Base-by-base conservation (phyloP, 2,113 vertebrate species). In the Ginglymostoma cirratum region DNA sequence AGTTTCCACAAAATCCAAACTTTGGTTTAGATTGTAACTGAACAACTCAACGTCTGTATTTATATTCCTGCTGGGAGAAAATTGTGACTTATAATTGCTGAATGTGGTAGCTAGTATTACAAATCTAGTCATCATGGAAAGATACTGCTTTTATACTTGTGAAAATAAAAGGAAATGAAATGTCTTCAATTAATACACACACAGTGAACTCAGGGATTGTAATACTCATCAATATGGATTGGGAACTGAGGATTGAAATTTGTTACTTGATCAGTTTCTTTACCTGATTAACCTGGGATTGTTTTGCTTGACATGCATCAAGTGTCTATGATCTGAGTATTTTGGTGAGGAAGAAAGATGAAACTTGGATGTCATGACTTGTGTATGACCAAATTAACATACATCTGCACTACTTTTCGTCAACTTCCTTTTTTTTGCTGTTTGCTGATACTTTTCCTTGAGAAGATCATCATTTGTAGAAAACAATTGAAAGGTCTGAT, bases 171-270 rank as follows among this genome's bases (percentile, higher is more conserved):
- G 61, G 34, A 93, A 66, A 23, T 93, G 61, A 93, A 93, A 66
- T 23, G 34, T 67, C 34, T 93, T 14, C 87, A 90, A 90, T 52
- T 92, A 5, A 61, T 66, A 93, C 61, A 66, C 17, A 65, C n/a
- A 4, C n/a, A 67, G 17, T 66, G 89, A 93, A 67, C 61, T 17
- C 34, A 15, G 89, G 38, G 55, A 38, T 90, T 90, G 52, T 30
- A 90, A 61, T 90, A 55, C 89, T 66, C 61, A 93, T 93, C 89
- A 93, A 93, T 66, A 93, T 23, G 89, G 89, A 93, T 93, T 93
- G 67, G 61, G 89, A 66, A 38, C 17, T 67, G 61, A 66, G 61
- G 89, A 93, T 66, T 66, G 38, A 93, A 93, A 93, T 93, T 93
- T n/a, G 89, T 93, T 38, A 93, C 34, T 65, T 67, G 89, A 93